These are phyloP conservation scores for Eupithecia exiguata DNA, from an alignment of 2,888 invertebrate species.

Conservation along the genomic window DNA sequence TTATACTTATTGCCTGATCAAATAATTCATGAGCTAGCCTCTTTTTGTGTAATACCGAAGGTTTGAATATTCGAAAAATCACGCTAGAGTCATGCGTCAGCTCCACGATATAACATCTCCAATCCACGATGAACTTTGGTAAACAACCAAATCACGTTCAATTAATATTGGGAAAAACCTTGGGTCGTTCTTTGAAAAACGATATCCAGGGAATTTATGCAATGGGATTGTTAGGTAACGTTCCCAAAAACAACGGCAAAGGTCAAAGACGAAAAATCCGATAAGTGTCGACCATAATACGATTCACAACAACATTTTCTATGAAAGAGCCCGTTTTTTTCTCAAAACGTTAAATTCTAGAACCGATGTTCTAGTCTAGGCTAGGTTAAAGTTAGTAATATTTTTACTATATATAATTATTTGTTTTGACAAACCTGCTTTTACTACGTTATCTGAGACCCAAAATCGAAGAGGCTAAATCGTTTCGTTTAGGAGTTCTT, in stretches of 20 bases:
- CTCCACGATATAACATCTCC: not conserved
- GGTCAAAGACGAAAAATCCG: not conserved
- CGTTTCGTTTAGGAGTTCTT: no score
- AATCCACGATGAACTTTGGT: not conserved
- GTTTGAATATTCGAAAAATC: not conserved
- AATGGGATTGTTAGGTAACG: not conserved
- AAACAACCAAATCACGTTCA: not conserved
- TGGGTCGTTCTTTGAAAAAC: not conserved
- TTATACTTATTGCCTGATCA: slow-evolving; percentile 17
- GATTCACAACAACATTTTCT: not conserved
- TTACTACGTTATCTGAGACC: no score
- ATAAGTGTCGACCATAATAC: not conserved
- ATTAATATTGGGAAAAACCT: not conserved
- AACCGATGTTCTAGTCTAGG: no score
- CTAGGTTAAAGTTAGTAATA: no score
- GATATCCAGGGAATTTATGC: not conserved
- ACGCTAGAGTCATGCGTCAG: not conserved
- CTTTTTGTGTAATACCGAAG: not conserved
- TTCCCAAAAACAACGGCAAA: not conserved
- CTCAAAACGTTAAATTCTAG: not conserved
- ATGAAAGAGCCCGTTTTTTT: not conserved
- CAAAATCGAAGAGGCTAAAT: no score
- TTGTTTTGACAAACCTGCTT: no score
- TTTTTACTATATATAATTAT: no score
- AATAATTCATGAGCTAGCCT: not conserved